Evolutionary conservation across 1,140 invertebrate species (phyloP).

Genomic region (Drosophila guanche): DNA sequence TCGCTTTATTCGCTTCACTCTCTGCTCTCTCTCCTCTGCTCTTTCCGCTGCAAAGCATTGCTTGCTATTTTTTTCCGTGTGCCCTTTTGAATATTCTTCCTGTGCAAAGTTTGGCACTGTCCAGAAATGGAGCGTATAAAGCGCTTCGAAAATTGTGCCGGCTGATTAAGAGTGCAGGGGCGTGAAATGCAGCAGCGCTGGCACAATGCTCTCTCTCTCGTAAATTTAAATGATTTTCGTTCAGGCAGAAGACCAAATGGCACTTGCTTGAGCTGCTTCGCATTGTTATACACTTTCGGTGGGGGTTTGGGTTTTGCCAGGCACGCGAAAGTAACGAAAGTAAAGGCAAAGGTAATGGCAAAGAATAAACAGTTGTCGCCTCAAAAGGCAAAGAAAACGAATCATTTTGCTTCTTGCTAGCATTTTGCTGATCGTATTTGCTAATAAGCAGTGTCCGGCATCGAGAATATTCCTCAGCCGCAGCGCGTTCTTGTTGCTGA

Average conservation of each 20-base stretch:
- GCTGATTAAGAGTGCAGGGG: constrained; percentile 75
- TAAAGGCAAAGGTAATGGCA: too few relatives aligned
- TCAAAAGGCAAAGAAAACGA: too few relatives aligned
- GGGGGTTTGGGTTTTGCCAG: too few relatives aligned
- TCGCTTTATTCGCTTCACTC: background rate
- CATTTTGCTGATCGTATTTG: too few relatives aligned
- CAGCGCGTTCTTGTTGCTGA: too few relatives aligned
- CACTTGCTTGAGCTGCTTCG: constrained; percentile 53
- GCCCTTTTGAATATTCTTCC: constrained; percentile 45
- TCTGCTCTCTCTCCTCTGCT: background rate
- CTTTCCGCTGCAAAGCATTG: constrained; percentile 13
- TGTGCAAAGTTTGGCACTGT: constrained; percentile 27
- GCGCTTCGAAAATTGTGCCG: constrained; percentile 51
- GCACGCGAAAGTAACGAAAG: too few relatives aligned
- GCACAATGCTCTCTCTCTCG: constrained; percentile 36
- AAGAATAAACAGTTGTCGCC: too few relatives aligned
- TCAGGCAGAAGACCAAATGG: constrained; percentile 75
- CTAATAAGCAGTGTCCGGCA: too few relatives aligned
- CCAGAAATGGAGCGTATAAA: constrained; percentile 25
- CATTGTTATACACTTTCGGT: constrained; percentile 20
- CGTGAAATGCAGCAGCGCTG: constrained; percentile 64
- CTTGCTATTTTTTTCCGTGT: constrained; percentile 13
- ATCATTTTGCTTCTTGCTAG: too few relatives aligned
- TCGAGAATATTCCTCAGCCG: too few relatives aligned
- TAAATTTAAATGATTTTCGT: constrained; percentile 77